Evolutionary conservation across 1,140 invertebrate species (phyloP).

Genomic region (Nilaparvata lugens): DNA sequence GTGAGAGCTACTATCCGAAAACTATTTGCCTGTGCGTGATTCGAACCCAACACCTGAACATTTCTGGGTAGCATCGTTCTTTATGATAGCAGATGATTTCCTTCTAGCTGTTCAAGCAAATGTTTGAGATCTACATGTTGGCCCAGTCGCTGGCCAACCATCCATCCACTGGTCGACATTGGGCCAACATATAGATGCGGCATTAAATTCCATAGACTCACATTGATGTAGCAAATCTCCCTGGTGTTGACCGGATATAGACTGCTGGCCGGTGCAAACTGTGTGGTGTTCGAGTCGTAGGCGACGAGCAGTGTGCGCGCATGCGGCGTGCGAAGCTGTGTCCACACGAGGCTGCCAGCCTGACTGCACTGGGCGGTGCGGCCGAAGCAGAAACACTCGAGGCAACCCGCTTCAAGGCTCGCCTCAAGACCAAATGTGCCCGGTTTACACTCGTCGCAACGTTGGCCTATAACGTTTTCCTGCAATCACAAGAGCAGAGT

Average conservation of each 20-base stretch:
- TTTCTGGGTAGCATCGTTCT: too few species aligned
- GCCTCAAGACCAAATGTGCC: slow-evolving; percentile 70
- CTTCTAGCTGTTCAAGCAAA: too few species aligned
- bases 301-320: slow-evolving; percentile 47
- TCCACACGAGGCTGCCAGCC: slow-evolving; percentile 63
- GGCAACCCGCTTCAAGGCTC: slow-evolving; percentile 69
- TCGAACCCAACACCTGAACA: too few species aligned
- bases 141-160: too few species aligned
- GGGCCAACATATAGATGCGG: too few species aligned
- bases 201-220: slow-evolving; percentile 27
- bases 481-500: too few species aligned
- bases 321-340: slow-evolving; percentile 51
- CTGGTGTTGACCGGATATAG: slow-evolving; percentile 37
- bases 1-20: too few species aligned
- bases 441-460: slow-evolving; percentile 74
- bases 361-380: slow-evolving; percentile 65
- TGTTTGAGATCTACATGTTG: too few species aligned
- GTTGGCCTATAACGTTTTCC: slow-evolving; percentile 67
- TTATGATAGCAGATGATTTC: too few species aligned
- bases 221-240: slow-evolving; percentile 41
- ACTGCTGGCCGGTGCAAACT: slow-evolving; percentile 23
- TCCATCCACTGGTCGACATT: too few species aligned
- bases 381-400: slow-evolving; percentile 79
- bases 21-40: too few species aligned
- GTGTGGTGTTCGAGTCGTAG: slow-evolving; percentile 31